Conservation (phyloP, 2,797 vertebrate species). For the Podarcis lilfordi region DNA sequence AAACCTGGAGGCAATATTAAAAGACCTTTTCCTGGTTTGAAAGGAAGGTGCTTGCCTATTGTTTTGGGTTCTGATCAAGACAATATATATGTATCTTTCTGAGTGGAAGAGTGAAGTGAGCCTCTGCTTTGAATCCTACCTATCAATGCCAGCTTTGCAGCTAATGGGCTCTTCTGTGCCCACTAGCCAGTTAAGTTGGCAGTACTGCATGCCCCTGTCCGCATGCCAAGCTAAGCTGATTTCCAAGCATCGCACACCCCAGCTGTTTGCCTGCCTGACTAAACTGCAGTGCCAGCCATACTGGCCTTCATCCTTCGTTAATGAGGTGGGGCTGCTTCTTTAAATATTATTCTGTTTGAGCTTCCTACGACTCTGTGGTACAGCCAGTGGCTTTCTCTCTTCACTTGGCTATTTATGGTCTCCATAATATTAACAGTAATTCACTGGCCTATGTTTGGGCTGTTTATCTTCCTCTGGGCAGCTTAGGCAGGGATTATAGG, state of each 20-base stretch:
- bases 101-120: neutral
- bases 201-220: neutral
- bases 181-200: neutral
- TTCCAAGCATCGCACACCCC: slow-evolving; percentile 24
- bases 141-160: neutral
- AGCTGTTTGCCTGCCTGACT: neutral
- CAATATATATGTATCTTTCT: neutral
- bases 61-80: neutral
- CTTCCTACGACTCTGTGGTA: slow-evolving; percentile 22
- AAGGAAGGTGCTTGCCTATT: neutral
- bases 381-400: slow-evolving; percentile 12
- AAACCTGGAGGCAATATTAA: neutral
- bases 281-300: neutral
- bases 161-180: neutral
- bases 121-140: neutral
- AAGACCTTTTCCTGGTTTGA: too few relatives aligned
- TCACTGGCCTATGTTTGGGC: slow-evolving; percentile 4
- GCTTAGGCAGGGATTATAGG: neutral
- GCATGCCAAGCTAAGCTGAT: neutral
- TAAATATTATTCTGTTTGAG: slow-evolving; percentile 45
- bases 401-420: slow-evolving; percentile 17
- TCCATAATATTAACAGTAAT: slow-evolving; percentile 16
- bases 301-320: slow-evolving; percentile 1
- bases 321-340: slow-evolving; percentile 31
- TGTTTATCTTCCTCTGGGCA: neutral